Base-by-base conservation (phyloP, 1,140 invertebrate species). In the Telenomus remus region DNA sequence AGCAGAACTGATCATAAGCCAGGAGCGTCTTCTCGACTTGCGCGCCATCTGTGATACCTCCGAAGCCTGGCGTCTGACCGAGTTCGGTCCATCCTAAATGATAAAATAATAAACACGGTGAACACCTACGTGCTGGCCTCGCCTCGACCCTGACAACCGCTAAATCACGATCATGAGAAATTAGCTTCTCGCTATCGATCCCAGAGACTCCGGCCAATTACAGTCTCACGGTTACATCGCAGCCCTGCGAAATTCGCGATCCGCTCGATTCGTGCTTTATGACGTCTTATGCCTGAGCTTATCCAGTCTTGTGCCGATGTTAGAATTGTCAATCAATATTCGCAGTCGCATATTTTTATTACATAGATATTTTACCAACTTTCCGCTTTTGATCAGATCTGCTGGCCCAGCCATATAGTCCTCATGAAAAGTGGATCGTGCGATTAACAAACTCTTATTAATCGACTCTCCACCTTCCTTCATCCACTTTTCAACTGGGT, bases 361-460 rank as follows among this genome's bases (percentile, higher is more conserved):
- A 19, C 66, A 49, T 13, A 61, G 15, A 61, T 44, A 11, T 65
- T 77, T 63, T n/a, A 50, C 12, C 39, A 68, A 72, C 53, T 65
- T 63, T 71, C 68, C 68, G 79, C 80, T 82, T 76, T 82, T 80
- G 81, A 79, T 82, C 81, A 82, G 81, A 79, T 82, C 81, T 82
- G 81, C 81, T 80, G 11, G 11, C 43, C 12, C 43, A 12, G 11
- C 7, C 76, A 71, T 37, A 47, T 54, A 74, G 56, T 80, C 69
- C 73, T 70, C 34, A 55, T 73, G 69, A 43, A 79, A 79, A 68
- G 68, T 80, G 77, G 79, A 77, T 71, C 42, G 43, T 1, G 12
- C 27, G 13, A 12, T 43, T 16, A 10, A 53, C 39, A 39, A 42
- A 51, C 49, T 39, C 8, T 44, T 13, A 13, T 13, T 44, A 11